Evolutionary conservation across 2,797 vertebrate genomes (phyloP).

Genomic region (Eulemur mongoz): DNA sequence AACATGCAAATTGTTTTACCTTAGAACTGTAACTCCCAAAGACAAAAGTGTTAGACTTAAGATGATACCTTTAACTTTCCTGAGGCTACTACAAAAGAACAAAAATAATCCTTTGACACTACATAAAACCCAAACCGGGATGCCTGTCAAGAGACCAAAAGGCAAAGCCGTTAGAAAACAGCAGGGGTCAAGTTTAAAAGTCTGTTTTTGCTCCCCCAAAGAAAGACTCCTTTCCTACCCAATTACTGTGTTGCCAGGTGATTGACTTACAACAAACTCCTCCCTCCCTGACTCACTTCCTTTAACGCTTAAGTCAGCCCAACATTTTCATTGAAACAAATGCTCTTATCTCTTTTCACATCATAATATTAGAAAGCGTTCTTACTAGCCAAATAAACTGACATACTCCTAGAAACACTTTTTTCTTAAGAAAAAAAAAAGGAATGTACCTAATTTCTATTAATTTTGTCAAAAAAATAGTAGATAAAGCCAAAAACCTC

Average conservation of each 20-base stretch:
- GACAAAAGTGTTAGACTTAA: not conserved
- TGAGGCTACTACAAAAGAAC: not conserved
- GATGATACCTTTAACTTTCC: not conserved
- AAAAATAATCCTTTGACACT: constrained; percentile 27
- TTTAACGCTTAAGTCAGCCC: not conserved
- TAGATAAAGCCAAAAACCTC: not conserved
- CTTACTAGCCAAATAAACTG: not conserved
- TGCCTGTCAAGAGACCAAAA: constrained; percentile 39
- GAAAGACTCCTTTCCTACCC: not conserved
- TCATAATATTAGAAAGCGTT: not conserved
- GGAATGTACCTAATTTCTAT: not conserved
- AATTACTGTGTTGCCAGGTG: constrained; percentile 65
- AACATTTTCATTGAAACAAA: constrained; percentile 40
- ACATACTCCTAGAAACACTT: not conserved
- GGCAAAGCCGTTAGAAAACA: constrained; percentile 46
- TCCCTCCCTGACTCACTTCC: not conserved
- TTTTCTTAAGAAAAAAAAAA: not conserved
- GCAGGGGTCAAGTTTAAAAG: constrained; percentile 63
- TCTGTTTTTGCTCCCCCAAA: constrained; percentile 38
- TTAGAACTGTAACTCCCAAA: not conserved
- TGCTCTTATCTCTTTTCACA: constrained; percentile 21
- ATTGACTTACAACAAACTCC: not conserved
- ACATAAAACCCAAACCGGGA: constrained; percentile 30
- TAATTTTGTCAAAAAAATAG: not conserved
- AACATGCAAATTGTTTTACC: not conserved